phyloP scores from a whole-genome alignment of 2,113 vertebrate genomes.

The Hiodon alosoides region DNA sequence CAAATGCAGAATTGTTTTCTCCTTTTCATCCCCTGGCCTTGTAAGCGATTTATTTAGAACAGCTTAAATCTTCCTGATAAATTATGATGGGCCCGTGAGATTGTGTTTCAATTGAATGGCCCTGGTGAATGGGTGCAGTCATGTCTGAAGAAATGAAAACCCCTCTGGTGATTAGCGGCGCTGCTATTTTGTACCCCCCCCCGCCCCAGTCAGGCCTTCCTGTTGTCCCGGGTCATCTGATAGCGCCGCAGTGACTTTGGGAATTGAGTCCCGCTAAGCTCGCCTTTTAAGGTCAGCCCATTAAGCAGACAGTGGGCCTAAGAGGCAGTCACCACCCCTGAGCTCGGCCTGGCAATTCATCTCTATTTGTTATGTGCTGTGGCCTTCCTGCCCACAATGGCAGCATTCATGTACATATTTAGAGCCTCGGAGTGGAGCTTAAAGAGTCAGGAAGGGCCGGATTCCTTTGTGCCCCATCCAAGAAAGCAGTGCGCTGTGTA shows the following conservation, averaged over 20 bases:
- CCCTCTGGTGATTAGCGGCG: constrained; percentile 53
- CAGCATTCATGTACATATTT: constrained; percentile 37
- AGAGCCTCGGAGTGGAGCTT: constrained; percentile 20
- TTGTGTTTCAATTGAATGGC: constrained; percentile 70
- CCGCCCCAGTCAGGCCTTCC: constrained; percentile 36
- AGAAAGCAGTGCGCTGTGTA: constrained; percentile 26
- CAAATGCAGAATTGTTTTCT: constrained; percentile 55
- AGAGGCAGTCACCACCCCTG: constrained; percentile 14
- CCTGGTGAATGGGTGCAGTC: constrained; percentile 62
- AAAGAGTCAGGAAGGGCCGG: constrained; percentile 27
- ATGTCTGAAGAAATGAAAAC: constrained; percentile 65
- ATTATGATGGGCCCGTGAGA: constrained; percentile 51
- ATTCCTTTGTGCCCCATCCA: constrained; percentile 36
- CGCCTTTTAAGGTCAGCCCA: constrained; percentile 63
- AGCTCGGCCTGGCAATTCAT: constrained; percentile 57
- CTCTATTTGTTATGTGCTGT: constrained; percentile 37
- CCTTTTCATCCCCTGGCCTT: constrained; percentile 39
- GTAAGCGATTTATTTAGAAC: constrained; percentile 58
- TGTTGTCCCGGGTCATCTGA: constrained; percentile 65
- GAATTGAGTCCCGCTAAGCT: constrained; percentile 55
- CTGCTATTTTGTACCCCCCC: constrained; percentile 44
- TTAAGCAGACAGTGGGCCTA: constrained; percentile 50
- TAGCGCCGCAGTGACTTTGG: constrained; percentile 53
- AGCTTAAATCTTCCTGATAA: constrained; percentile 54
- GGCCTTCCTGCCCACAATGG: constrained; percentile 33